Evolutionary conservation across 2,113 vertebrate species (phyloP), one percentile per base, ranked within the genome.

Genomic region (Misgurnus anguillicaudatus): DNA sequence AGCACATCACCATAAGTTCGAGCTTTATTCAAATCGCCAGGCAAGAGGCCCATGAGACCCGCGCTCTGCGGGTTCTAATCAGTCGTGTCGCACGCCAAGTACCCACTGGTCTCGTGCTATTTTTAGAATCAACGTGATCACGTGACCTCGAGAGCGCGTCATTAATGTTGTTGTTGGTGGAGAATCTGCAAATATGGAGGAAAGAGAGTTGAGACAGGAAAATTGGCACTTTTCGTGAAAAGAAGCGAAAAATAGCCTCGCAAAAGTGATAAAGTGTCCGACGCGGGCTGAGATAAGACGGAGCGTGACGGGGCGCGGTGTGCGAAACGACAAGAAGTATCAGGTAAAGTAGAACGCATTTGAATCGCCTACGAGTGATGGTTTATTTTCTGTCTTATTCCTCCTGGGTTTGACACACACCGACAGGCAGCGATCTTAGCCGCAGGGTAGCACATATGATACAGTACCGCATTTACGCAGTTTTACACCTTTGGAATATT

Each of bases 151-250:
- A 64, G 64, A 69, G 65, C 48, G 86, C 87, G 87, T 87, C 87
- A 87, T 66, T 78, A 83, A 84, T 89, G 87, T 89, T 89, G 87
- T 88, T 87, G 87, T 85, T 83, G 84, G 86, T 85, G 83, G 87
- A 87, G 85, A 84, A 88, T 86, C 84, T 85, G 82, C 83, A 85
- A 87, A 87, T 84, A 89, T 89, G 87, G 87, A 89, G 87, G 87
- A 87, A 82, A 85, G 84, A 82, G 86, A 87, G 83, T 83, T 78
- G 86, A 82, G 83, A 78, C 58, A 82, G 87, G 67, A 71, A 58
- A 66, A 17, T 9, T 0, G n/a, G 36, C 38, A 73, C 68, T 77
- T 82, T 73, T 75, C 73, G 7, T 60, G 57, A 61, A 21, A 61
- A 53, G 45, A 16, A 45, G 74, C 10, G 14, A 21, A n/a, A 64